Percentiles rank a stretch among this genome's conserved stretches.
Evolutionary conservation across 2,113 vertebrate genomes (phyloP).

Genomic region (Struthio camelus): DNA sequence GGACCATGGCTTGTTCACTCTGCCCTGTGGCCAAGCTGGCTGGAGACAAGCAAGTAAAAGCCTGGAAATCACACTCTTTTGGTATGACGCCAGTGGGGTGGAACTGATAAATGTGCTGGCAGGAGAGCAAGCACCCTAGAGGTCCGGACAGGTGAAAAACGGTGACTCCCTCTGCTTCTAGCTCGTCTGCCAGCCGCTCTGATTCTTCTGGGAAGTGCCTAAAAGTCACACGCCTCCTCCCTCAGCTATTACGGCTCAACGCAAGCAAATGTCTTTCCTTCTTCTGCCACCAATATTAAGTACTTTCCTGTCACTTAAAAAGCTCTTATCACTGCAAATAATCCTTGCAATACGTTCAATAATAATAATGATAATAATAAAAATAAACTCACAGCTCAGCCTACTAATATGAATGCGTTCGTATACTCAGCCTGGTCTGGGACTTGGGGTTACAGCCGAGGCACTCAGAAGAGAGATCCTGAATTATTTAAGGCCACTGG

Average conservation of each 20-base stretch:
- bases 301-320: neutral
- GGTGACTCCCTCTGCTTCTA: neutral
- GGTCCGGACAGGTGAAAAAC: neutral
- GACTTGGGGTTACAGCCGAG: neutral
- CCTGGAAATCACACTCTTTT: neutral
- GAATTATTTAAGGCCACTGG: neutral
- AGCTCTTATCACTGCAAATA: neutral
- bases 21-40: neutral
- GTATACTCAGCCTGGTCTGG: neutral
- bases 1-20: neutral
- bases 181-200: neutral
- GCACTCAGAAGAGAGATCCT: neutral
- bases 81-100: neutral
- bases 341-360: neutral
- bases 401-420: neutral
- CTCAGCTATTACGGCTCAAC: neutral
- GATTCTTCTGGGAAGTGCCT: neutral
- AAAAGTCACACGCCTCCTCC: neutral
- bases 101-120: neutral
- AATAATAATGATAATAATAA: no score
- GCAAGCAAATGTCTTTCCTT: neutral
- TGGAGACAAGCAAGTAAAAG: neutral
- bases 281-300: neutral
- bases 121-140: fast-evolving
- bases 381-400: neutral